Conservation (phyloP, 2,113 vertebrate genomes). For the Macheiramphus alcinus region DNA sequence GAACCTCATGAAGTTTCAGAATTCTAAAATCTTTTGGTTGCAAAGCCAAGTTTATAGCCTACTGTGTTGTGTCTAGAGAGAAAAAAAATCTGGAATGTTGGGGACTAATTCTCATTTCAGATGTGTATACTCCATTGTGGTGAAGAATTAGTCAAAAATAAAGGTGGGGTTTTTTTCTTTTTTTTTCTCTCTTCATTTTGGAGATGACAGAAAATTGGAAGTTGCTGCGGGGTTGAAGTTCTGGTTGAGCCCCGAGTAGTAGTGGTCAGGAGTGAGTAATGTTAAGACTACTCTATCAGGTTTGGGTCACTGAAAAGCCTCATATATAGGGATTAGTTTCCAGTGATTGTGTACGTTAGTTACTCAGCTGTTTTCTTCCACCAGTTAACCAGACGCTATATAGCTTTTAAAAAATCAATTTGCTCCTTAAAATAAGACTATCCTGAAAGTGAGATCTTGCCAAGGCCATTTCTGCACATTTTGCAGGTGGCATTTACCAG, state of each 20-base stretch:
- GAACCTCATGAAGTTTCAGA: not conserved
- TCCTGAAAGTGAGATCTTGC: not conserved
- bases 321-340: not conserved
- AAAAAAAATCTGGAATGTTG: not conserved
- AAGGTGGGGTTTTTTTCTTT: rapidly evolving
- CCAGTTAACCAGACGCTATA: not conserved
- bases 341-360: not conserved
- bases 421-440: not conserved
- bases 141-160: not conserved
- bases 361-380: not conserved
- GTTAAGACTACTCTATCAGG: not conserved
- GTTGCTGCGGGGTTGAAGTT: not conserved
- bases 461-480: not conserved
- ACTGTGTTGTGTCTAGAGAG: not conserved
- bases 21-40: not conserved
- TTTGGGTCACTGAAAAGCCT: not conserved
- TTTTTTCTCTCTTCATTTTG: not conserved
- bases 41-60: not conserved
- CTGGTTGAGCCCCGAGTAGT: not conserved
- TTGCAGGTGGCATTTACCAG: not conserved
- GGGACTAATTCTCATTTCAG: not conserved
- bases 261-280: not conserved
- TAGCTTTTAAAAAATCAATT: not conserved
- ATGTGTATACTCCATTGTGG: not conserved
- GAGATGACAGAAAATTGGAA: not conserved